A percentile compares a stretch with the other conserved stretches of the same genome.
Evolutionary conservation across 2,797 vertebrate genomes (phyloP).

Genomic region (Mycteria americana): DNA sequence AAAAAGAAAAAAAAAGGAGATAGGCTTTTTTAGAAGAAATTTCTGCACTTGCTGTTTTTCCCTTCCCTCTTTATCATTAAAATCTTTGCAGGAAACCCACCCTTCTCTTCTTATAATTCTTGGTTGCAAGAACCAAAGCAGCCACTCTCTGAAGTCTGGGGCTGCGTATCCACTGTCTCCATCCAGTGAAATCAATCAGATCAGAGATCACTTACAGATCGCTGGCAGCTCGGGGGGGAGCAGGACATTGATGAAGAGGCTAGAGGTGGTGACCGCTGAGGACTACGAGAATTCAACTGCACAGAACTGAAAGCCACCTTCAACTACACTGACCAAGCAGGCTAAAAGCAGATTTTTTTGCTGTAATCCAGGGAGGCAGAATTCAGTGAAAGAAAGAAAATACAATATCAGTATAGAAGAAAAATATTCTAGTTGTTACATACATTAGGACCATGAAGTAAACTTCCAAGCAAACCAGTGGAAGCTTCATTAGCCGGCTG

Average conservation of each 20-base stretch:
- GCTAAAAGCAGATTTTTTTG: not conserved
- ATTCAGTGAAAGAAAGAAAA: not conserved
- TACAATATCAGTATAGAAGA: not conserved
- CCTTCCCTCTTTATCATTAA: not conserved
- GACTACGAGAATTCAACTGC: not conserved
- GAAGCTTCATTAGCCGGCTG: not conserved
- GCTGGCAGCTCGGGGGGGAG: not conserved
- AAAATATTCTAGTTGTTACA: not conserved
- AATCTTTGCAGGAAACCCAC: not conserved
- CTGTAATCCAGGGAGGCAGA: not conserved
- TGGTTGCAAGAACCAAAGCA: not conserved
- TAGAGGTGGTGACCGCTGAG: not conserved
- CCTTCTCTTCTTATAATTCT: not conserved
- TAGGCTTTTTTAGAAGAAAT: not conserved
- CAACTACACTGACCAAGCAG: not conserved
- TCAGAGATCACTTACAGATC: not conserved
- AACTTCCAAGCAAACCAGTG: not conserved
- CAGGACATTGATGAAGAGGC: accelerated
- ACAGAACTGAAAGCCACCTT: not conserved
- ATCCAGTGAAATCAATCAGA: not conserved
- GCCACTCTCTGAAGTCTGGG: not conserved
- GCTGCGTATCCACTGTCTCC: not conserved
- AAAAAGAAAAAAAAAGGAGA: not conserved
- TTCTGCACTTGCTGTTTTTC: not conserved
- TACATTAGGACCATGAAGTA: not conserved